Evolutionary conservation across 37 sponge, comb jelly and placozoan species (phyloP).

Genomic region (Cliona cf. orientalis): DNA sequence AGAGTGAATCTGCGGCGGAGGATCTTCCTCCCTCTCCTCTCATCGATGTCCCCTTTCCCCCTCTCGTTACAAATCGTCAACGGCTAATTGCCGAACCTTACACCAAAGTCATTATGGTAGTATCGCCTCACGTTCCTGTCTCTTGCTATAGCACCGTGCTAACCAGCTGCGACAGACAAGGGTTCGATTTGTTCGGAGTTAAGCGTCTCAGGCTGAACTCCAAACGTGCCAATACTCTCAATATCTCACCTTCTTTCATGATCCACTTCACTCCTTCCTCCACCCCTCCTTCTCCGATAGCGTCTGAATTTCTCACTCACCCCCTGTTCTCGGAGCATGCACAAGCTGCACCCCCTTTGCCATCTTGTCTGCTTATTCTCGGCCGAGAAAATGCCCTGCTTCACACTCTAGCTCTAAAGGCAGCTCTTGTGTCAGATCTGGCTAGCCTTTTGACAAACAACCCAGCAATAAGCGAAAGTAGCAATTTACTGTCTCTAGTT

Average conservation of each 20-base stretch:
- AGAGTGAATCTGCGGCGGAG: constrained; percentile 62
- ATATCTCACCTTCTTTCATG: constrained; percentile 31
- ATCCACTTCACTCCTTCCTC: constrained; percentile 65
- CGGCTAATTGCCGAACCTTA: constrained; percentile 26
- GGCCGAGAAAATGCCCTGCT: constrained; percentile 54
- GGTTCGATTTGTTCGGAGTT: constrained; percentile 61
- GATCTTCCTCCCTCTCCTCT: constrained; percentile 38
- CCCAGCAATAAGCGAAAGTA: too few species aligned
- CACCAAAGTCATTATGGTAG: constrained; percentile 39
- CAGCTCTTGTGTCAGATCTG: background rate
- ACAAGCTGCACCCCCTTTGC: constrained; percentile 47
- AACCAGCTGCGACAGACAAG: constrained; percentile 27
- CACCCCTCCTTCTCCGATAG: constrained; percentile 36
- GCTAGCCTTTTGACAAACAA: background rate
- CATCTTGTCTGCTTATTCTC: constrained; percentile 55
- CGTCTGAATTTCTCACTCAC: constrained; percentile 2
- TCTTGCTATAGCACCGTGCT: constrained; percentile 53
- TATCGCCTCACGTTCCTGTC: constrained; percentile 56
- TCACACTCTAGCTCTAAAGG: constrained; percentile 21
- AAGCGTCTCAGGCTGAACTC: constrained; percentile 65
- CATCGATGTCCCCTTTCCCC: constrained; percentile 38
- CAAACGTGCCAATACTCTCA: constrained; percentile 51
- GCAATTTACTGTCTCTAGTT: background rate
- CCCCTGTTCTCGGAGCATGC: background rate
- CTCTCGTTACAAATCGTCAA: constrained; percentile 52